A percentile compares a stretch with the other conserved stretches of the same genome.
phyloP scores from a whole-genome alignment of 2,113 vertebrate genomes.

The Proteles cristata region DNA sequence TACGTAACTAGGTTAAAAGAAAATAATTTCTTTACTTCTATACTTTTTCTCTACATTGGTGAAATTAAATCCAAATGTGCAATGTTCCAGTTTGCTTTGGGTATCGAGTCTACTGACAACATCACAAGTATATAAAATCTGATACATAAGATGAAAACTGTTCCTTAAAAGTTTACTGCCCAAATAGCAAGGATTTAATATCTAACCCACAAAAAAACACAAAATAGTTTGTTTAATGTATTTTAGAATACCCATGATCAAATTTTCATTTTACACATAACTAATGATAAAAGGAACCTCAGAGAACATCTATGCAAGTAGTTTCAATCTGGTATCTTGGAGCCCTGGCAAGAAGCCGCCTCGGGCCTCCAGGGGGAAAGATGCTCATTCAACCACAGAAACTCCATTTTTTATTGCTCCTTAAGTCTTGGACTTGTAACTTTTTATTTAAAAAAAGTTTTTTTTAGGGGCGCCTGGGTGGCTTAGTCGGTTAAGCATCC shows the following conservation, averaged over 20 bases:
- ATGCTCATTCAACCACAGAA: background rate
- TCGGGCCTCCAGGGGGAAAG: background rate
- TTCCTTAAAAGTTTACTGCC: background rate
- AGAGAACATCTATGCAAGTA: background rate
- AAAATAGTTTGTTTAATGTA: background rate
- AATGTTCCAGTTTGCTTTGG: background rate
- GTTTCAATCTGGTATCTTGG: background rate
- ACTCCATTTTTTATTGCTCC: background rate
- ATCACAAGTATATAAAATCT: background rate
- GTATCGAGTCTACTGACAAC: background rate
- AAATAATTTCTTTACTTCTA: conserved; percentile 4
- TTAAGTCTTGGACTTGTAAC: background rate
- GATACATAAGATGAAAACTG: background rate
- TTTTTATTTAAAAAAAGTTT: background rate
- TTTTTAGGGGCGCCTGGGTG: background rate
- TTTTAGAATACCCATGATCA: background rate
- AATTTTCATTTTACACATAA: conserved; percentile 11
- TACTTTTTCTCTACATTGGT: background rate
- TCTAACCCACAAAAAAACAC: background rate
- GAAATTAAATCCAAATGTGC: conserved; percentile 21
- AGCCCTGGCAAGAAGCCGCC: background rate
- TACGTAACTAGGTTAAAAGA: background rate
- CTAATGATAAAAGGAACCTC: background rate
- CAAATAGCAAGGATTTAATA: conserved; percentile 31
- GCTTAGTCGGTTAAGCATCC: too few relatives aligned